Conservation (phyloP, 2,797 vertebrate genomes). For the Chromis chromis region DNA sequence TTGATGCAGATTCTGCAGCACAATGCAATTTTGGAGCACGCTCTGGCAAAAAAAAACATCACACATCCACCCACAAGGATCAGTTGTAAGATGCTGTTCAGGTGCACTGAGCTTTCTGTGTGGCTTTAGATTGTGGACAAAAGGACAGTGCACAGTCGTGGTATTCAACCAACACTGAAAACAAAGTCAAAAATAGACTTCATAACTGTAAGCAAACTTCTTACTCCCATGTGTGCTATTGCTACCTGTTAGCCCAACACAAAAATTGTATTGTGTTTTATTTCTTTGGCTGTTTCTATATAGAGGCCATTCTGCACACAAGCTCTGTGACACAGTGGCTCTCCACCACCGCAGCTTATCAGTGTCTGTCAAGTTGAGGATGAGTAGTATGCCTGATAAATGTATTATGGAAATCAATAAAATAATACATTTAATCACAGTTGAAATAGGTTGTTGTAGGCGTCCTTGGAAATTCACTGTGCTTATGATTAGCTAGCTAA, state of each 20-base stretch:
- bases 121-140: neutral
- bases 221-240: neutral
- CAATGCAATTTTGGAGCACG: neutral
- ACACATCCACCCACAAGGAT: conserved; percentile 2
- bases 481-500: neutral
- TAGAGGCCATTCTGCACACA: neutral
- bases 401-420: neutral
- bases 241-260: neutral
- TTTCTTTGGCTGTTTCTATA: neutral
- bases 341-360: neutral
- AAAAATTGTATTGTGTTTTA: neutral
- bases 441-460: neutral
- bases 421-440: neutral
- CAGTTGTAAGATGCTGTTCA: neutral
- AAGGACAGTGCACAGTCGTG: neutral
- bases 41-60: neutral
- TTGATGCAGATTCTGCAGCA: conserved; percentile 17
- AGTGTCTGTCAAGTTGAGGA: neutral
- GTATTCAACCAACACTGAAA: neutral
- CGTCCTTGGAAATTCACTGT: neutral
- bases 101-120: neutral
- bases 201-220: neutral
- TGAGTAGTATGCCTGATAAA: neutral
- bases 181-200: neutral
- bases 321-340: conserved; percentile 3